Evolutionary conservation across 1,140 invertebrate species (phyloP).

Genomic region (Zaprionus inermis): DNA sequence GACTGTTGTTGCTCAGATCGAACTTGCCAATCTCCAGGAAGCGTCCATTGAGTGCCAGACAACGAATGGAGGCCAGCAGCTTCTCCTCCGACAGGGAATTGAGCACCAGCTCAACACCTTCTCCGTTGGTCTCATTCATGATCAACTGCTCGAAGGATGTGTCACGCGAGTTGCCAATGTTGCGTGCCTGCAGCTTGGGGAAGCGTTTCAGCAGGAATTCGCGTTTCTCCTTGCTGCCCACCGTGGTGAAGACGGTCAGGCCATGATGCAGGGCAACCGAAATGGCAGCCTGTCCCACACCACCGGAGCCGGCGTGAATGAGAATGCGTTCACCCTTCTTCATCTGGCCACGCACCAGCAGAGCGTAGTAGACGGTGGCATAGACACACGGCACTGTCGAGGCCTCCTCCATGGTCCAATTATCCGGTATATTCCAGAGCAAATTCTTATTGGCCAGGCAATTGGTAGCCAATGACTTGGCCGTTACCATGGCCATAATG

Average conservation of each 20-base stretch:
- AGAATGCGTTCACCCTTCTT: conserved; percentile 93
- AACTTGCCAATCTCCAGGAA: conserved; percentile 99
- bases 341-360: conserved; percentile 94
- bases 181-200: conserved; percentile 90
- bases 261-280: conserved; percentile 94
- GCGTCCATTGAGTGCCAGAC: conserved; percentile 94
- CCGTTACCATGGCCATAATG: conserved; percentile 97
- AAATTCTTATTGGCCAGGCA: conserved; percentile 94
- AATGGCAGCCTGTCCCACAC: conserved; percentile 98
- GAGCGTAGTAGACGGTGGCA: conserved; percentile 95
- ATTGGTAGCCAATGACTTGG: conserved; percentile 94
- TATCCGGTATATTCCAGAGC: conserved; percentile 94
- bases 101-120: conserved; percentile 95
- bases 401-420: conserved; percentile 96
- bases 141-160: conserved; percentile 95
- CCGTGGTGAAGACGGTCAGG: conserved; percentile 94
- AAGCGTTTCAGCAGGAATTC: conserved; percentile 95
- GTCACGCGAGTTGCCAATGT: conserved; percentile 97
- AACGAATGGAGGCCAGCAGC: conserved; percentile 95
- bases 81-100: conserved; percentile 97
- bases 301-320: conserved; percentile 97
- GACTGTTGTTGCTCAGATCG: conserved; percentile 95
- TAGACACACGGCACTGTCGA: conserved; percentile 97
- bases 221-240: conserved; percentile 94
- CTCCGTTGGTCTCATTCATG: conserved; percentile 90